Evolutionary conservation across 2,113 vertebrate species (phyloP).

Genomic region (Perca fluviatilis): DNA sequence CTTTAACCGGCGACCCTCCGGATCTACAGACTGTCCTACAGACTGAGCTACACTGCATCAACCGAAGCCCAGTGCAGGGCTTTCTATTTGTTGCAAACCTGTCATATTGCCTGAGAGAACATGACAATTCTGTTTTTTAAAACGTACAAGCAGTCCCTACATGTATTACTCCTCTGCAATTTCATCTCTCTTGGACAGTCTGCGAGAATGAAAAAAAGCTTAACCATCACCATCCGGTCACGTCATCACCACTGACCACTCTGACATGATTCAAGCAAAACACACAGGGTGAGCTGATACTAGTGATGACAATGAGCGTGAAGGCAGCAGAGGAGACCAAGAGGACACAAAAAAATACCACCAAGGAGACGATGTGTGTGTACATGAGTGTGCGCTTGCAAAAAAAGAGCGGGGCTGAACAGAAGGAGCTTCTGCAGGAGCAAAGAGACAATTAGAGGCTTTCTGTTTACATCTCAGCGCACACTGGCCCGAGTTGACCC

Average conservation of each 20-base stretch:
- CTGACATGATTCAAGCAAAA: slow-evolving; percentile 38
- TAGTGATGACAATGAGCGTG: not conserved
- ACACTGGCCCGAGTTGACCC: slow-evolving; percentile 66
- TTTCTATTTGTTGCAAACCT: not conserved
- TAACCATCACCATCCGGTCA: not conserved
- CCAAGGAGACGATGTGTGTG: not conserved
- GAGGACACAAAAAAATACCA: not conserved
- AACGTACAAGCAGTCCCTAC: not conserved
- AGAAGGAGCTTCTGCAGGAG: slow-evolving; percentile 15
- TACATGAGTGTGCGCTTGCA: not conserved
- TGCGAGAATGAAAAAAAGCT: not conserved
- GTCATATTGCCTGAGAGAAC: not conserved
- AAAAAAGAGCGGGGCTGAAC: slow-evolving; percentile 2
- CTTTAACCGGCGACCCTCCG: too few species aligned
- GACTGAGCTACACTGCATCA: not conserved
- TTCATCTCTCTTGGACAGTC: slow-evolving; percentile 7
- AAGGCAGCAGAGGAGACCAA: slow-evolving; percentile 10
- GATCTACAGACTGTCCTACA: too few species aligned
- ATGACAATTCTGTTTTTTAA: not conserved
- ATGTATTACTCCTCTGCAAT: slow-evolving; percentile 9
- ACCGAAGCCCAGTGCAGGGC: not conserved
- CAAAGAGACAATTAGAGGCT: slow-evolving; percentile 50
- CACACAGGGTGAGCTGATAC: not conserved
- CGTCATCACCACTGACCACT: slow-evolving; percentile 15
- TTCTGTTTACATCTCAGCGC: slow-evolving; percentile 71